A percentile compares a stretch with the other conserved stretches of the same genome.
Evolutionary conservation across 1,140 invertebrate genomes (phyloP).

Genomic region (Sarcophaga bullata): DNA sequence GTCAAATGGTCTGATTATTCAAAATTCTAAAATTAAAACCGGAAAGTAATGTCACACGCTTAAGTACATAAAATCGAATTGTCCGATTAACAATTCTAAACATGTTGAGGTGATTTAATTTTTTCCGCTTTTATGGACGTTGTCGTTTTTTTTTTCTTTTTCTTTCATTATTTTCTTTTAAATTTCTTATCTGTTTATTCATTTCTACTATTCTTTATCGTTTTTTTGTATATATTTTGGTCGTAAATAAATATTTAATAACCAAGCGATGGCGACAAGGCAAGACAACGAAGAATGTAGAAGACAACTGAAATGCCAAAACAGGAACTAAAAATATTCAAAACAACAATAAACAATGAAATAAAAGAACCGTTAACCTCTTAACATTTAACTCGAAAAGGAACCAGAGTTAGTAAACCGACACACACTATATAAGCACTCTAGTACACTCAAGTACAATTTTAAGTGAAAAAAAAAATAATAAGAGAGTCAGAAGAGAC

Average conservation of each 20-base stretch:
- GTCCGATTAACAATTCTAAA: background rate
- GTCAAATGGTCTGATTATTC: too few relatives aligned
- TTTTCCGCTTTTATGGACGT: background rate
- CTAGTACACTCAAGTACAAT: too few relatives aligned
- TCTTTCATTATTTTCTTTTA: too few relatives aligned
- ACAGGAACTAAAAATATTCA: conserved; percentile 18
- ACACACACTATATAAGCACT: too few relatives aligned
- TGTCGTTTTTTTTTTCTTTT: too few relatives aligned
- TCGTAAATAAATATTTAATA: conserved; percentile 7
- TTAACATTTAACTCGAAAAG: background rate
- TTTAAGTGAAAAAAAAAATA: too few relatives aligned
- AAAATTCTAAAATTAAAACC: background rate
- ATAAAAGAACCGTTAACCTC: background rate
- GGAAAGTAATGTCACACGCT: background rate
- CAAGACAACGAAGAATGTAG: background rate
- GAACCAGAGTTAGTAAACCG: background rate
- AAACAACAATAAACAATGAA: background rate
- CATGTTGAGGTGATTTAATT: background rate
- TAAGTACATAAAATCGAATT: background rate
- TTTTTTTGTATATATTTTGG: background rate
- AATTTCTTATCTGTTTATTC: too few relatives aligned
- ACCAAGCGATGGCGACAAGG: background rate
- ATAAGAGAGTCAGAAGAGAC: too few relatives aligned
- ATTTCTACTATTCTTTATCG: background rate
- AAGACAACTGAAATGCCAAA: background rate